Base-by-base conservation (phyloP, 2,113 vertebrate genomes). In the Heteronetta atricapilla region DNA sequence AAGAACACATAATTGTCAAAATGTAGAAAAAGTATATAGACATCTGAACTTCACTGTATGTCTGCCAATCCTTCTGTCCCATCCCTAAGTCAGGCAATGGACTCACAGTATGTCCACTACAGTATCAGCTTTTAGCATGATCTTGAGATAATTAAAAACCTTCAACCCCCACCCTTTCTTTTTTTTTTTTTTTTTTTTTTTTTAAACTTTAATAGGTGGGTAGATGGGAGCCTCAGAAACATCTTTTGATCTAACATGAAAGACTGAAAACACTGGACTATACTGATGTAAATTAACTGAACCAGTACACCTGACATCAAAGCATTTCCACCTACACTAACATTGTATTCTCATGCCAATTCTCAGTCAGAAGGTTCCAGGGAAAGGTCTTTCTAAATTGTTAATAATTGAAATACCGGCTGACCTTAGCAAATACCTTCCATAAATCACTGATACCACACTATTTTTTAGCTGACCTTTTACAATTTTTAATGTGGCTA, bases 41-140 rank as follows among this genome's bases (percentile, higher is more conserved):
- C 0, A 1, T 11, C 40, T 7, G 19, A 77, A 72, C 20, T 15
- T 72, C 40, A 42, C 4, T 40, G 31, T 85, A 64, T 0, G 1
- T 42, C 81, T 77, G 59, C 3, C 80, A 69, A 34, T 23, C 8
- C 56, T 83, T 50, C 63, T 73, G 33, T 52, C 8, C 33, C 33
- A 52, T 11, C 22, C 5, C 5, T 33, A 33, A 11, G 18, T 64
- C 25, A 34, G 52, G 56, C 7, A 75, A 16, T 2, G 3, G 16
- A 33, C 56, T 79, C 33, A 36, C 28, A 53, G 38, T 14, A n/a
- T 13, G 1, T 15, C 23, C 4, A 6, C 26, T 28, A 29, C 7
- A 15, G 29, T 55, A 50, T 8, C 11, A 76, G 26, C 23, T 64
- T 36, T 55, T 26, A 59, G n/a, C 6, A 55, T 1, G 2, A 75